Evolutionary conservation across 2,113 vertebrate species (phyloP), one percentile per base, ranked within the genome.

Genomic region (Hippocampus abdominalis): DNA sequence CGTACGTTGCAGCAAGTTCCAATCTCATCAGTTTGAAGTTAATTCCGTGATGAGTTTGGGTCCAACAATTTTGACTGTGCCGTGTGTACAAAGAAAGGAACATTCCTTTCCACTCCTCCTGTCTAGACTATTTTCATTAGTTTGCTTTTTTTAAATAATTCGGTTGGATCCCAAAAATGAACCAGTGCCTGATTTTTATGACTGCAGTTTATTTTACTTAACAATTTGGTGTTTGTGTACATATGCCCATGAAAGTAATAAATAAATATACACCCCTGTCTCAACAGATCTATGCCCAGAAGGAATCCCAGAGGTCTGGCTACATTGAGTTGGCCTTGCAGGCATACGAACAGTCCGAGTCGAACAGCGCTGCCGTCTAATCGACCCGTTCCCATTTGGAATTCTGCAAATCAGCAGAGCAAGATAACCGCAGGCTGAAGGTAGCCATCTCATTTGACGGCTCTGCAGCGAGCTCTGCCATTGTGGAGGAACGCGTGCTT

Each of bases 311-410:
- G 79, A 94, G 81, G 75, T 90, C 92, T 21, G 92, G 94, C 44
- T 95, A 95, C 68, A 92, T 98, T 60, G 94, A 96, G 72, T 85
- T 99, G 80, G 94, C 94, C 53, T 88, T 98, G 63, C 95, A 98
- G 70, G 91, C 92, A 20, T 93, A 93, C 8, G 87, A 94, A 78
- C 91, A 95, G 87, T 66, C 81, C 20, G 57, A 73, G 6, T 75
- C 71, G 3, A 13, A 85, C 48, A 81, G 65, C 64, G 74, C 89
- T 6, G 70, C 78, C 20, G 74, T 62, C 32, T 87, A 68, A 86
- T 40, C 4, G 44, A 9, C 29, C 18, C 0, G 1, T 10, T 60
- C 21, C 8, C 15, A 13, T 2, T 64, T 11, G 16, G 46, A 56
- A 16, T 69, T 32, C 18, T 32, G 25, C 18, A 53, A 64, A 68